Base-by-base conservation (phyloP, 2,113 vertebrate species). In the Burhinus oedicnemus region DNA sequence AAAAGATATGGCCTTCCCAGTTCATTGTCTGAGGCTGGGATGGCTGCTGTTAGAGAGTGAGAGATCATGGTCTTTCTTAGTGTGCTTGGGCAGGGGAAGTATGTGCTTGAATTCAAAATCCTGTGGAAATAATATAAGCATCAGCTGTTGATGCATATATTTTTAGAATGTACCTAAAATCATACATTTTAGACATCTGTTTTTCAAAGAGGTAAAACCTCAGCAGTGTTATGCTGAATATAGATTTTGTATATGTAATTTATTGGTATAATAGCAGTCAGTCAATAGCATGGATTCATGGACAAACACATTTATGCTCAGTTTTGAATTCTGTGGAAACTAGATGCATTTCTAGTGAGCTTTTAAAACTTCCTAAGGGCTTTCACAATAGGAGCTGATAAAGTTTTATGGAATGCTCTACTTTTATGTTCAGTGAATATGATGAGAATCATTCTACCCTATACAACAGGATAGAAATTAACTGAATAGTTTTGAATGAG, bases 381-480 rank as follows among this genome's bases (percentile, higher is more conserved):
- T 94, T 89, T 92, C 76, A 89, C 88, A 96, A 87, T 83, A 92
- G 69, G 12, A 96, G 44, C 76, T 95, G 88, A 94, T 96, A 94
- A 94, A 95, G 65, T 97, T 94, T 96, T 97, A 93, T 94, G 88
- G 88, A 89, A 87, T 78, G 47, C 64, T 92, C 51, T 61, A 86
- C 51, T 96, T 97, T 87, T 94, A 94, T 87, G 45, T 90, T 71
- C 62, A 58, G 68, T 89, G 65, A 89, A 68, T 90, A 89, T 74
- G 62, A 89, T 78, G 68, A 68, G 60, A 93, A 75, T 94, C 83
- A 42, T 92, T 94, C 44, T 72, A 23, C 75, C n/a, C 84, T 78
- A 23, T 81, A 40, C 68, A 87, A 71, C 76, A 87, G 92, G 45
- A 38, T 91, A 85, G 85, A 92, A 95, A 94, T 96, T 90, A 96